phyloP scores from a whole-genome alignment of 2,113 vertebrate species.

The Meriones unguiculatus region DNA sequence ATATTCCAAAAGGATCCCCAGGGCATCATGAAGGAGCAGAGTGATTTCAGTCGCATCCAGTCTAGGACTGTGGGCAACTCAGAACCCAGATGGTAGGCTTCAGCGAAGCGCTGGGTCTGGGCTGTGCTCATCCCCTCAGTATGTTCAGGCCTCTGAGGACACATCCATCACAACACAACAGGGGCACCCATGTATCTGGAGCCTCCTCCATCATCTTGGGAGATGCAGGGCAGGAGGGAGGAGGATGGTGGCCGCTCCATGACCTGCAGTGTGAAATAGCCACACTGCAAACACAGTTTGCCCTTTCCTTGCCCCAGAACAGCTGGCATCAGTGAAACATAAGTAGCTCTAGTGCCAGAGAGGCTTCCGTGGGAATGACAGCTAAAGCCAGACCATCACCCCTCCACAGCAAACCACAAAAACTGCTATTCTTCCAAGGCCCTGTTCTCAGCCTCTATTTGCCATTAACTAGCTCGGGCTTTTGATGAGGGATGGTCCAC shows the following conservation, averaged over 20 bases:
- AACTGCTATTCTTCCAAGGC: neutral
- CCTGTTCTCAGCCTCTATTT: neutral
- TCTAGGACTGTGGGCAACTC: neutral
- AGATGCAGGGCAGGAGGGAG: neutral
- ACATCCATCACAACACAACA: rapidly evolving
- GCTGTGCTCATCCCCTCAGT: no score
- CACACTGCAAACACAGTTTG: neutral
- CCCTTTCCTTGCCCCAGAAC: neutral
- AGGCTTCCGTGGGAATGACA: neutral
- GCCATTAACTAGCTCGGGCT: neutral
- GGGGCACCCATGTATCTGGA: no score
- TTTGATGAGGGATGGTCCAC: neutral
- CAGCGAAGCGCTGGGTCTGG: neutral
- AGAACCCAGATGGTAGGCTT: conserved; percentile 1
- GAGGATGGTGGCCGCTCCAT: neutral
- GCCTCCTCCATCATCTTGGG: neutral
- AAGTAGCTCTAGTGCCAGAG: neutral
- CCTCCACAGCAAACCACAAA: neutral
- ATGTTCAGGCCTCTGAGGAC: neutral
- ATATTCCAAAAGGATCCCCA: conserved; percentile 19
- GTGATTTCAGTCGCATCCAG: conserved; percentile 20
- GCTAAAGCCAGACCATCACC: rapidly evolving
- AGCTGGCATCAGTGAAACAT: neutral
- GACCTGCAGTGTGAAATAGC: neutral
- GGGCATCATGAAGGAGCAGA: conserved; percentile 5